phyloP scores from a whole-genome alignment of 2,888 invertebrate species.

The Machimus rusticus region DNA sequence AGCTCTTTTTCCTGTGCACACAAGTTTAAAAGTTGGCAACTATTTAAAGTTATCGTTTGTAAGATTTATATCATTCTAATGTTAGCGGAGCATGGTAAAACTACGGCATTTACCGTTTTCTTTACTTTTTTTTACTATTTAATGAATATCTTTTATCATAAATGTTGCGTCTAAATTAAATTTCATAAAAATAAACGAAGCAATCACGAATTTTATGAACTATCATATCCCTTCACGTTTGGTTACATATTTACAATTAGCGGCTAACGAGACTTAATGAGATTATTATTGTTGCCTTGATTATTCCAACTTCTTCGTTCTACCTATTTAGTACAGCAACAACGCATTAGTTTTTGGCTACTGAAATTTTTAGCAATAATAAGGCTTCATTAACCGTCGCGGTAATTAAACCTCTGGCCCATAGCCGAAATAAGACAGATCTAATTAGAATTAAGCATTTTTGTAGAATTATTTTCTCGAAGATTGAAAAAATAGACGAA shows the following conservation, averaged over 20 bases:
- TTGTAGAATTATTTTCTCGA: not conserved
- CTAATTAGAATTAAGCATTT: not conserved
- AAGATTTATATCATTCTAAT: too few species aligned
- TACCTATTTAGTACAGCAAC: not conserved
- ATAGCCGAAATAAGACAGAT: not conserved
- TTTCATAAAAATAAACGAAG: not conserved
- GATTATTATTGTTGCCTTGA: not conserved
- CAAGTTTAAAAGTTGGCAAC: too few species aligned
- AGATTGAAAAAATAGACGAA: not conserved
- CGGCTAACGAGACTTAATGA: not conserved
- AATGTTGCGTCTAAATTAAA: not conserved
- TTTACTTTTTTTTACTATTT: not conserved
- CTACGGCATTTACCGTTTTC: not conserved
- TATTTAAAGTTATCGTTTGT: too few species aligned
- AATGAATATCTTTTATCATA: not conserved
- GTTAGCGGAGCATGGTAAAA: not conserved
- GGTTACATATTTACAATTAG: not conserved
- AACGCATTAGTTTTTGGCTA: not conserved
- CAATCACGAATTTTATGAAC: not conserved
- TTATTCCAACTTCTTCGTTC: not conserved
- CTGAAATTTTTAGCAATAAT: not conserved
- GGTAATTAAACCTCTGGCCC: not conserved
- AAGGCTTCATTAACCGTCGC: not conserved
- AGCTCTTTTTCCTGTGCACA: too few species aligned
- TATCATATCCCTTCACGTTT: not conserved